phyloP scores from a whole-genome alignment of 2,113 vertebrate genomes.

The Nycticorax nycticorax region DNA sequence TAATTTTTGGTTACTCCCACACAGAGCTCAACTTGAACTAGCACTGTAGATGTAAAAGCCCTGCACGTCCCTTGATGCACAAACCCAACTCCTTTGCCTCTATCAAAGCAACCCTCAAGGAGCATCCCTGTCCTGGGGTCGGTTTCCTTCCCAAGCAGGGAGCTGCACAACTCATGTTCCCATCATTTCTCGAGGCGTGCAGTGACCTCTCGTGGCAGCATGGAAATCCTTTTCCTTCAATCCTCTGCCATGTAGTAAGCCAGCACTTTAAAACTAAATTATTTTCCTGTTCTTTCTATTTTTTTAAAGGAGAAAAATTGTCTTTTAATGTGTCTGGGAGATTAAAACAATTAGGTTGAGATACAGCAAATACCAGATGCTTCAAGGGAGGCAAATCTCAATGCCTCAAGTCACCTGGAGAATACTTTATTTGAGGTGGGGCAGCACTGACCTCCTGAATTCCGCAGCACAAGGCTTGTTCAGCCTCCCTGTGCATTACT shows the following conservation, averaged over 20 bases:
- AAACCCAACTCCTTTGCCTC: neutral
- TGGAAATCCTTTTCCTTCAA: neutral
- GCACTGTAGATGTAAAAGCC: neutral
- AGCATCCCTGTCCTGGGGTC: neutral
- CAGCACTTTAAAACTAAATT: neutral
- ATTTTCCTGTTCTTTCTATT: neutral
- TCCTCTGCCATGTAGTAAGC: neutral
- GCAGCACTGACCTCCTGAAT: neutral
- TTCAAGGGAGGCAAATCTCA: neutral
- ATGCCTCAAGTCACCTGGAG: neutral
- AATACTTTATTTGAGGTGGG: neutral
- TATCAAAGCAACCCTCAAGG: neutral
- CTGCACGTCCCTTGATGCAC: neutral
- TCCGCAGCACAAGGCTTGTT: neutral
- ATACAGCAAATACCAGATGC: neutral
- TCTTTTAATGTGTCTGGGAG: neutral
- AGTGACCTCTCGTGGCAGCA: conserved; percentile 24
- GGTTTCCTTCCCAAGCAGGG: neutral
- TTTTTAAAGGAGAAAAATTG: neutral
- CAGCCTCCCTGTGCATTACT: neutral
- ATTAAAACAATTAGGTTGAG: neutral
- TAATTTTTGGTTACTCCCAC: neutral
- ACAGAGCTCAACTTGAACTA: neutral
- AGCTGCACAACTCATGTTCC: fast-evolving
- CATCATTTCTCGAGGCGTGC: neutral